Conservation (phyloP, 2,113 vertebrate species). For the Trichomycterus rosablanca region DNA sequence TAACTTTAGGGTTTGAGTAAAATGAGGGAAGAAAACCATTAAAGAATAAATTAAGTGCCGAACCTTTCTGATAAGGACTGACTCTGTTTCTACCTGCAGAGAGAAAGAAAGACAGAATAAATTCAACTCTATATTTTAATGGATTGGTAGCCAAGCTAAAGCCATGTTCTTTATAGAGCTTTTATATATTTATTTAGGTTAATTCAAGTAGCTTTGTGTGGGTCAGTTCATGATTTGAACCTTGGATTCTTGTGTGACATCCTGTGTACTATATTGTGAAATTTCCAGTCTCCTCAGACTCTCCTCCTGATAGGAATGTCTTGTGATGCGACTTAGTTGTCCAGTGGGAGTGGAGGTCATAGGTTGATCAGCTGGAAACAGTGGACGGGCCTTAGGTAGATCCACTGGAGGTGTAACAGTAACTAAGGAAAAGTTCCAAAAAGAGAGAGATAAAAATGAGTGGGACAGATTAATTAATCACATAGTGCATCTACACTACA, state of each 20-base stretch:
- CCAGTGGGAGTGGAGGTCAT: constrained; percentile 43
- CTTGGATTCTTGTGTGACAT: constrained; percentile 29
- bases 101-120: too few relatives aligned
- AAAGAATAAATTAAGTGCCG: constrained; percentile 47
- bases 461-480: too few relatives aligned
- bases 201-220: too few relatives aligned
- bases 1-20: too few relatives aligned
- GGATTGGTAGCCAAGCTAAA: too few relatives aligned
- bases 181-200: too few relatives aligned
- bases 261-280: too few relatives aligned
- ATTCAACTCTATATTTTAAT: too few relatives aligned
- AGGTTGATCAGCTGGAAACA: constrained; percentile 27
- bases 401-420: constrained; percentile 15
- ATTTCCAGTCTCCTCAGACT: constrained; percentile 14
- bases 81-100: constrained; percentile 78
- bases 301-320: constrained; percentile 5
- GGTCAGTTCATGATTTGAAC: constrained; percentile 4
- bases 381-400: constrained; percentile 24
- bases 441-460: constrained; percentile 51
- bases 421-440: background rate
- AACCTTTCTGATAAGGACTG: constrained; percentile 92
- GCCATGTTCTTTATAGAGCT: too few relatives aligned
- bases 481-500: too few relatives aligned
- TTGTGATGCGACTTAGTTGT: constrained; percentile 20
- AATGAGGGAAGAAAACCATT: background rate